A percentile compares a stretch with the other conserved stretches of the same genome.
Evolutionary conservation across 2,888 invertebrate genomes (phyloP).

Genomic region (Gastrophysa polygoni): DNA sequence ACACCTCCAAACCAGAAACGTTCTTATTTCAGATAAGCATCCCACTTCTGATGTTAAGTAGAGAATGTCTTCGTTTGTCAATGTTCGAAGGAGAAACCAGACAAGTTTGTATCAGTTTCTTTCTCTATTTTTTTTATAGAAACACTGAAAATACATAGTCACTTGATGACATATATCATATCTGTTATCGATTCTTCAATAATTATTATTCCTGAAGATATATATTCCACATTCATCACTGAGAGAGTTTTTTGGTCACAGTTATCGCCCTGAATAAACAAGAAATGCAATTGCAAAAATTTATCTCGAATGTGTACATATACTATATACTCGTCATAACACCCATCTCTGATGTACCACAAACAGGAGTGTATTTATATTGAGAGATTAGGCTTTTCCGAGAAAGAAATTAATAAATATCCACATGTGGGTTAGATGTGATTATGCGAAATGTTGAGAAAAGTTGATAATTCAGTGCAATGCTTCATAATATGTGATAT

Average conservation of each 20-base stretch:
- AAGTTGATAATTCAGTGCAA: neutral
- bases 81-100: no score
- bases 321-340: neutral
- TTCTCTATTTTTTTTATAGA: no score
- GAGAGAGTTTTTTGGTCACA: neutral
- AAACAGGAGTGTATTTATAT: constrained; percentile 7
- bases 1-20: neutral
- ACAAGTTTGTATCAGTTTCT: no score
- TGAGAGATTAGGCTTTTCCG: constrained; percentile 7
- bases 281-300: constrained; percentile 8
- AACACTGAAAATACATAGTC: no score
- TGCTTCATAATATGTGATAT: no score
- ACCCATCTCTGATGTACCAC: constrained; percentile 5
- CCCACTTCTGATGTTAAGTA: neutral
- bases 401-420: neutral
- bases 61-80: no score
- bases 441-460: constrained; percentile 1
- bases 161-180: no score
- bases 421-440: neutral
- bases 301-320: constrained; percentile 5
- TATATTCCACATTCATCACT: no score
- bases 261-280: constrained; percentile 13
- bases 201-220: no score
- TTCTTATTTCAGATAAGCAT: neutral
- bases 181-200: no score